Evolutionary conservation across 1,140 invertebrate species (phyloP).

Genomic region (Polyergus mexicanus): DNA sequence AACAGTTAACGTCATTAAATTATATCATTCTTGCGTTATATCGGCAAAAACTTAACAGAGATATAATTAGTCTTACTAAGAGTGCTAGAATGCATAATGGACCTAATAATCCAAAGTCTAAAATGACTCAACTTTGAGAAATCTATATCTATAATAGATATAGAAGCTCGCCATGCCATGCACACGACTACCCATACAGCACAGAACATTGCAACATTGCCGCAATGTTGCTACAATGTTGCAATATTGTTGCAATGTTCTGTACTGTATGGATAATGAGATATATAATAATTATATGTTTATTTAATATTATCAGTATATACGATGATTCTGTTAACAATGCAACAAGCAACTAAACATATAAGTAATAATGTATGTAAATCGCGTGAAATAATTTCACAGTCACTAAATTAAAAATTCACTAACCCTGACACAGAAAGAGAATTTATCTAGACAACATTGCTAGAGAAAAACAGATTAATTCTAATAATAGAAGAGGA

Average conservation of each 20-base stretch:
- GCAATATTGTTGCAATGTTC: too few relatives aligned
- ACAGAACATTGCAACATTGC: too few relatives aligned
- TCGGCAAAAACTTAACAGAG: background rate
- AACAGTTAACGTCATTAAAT: background rate
- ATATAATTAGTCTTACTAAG: background rate
- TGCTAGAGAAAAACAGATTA: background rate
- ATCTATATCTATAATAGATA: background rate
- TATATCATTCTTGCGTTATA: conserved; percentile 6
- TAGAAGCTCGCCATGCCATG: background rate
- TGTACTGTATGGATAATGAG: too few relatives aligned
- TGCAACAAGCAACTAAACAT: background rate
- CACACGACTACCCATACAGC: rapidly evolving
- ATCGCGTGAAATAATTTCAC: background rate
- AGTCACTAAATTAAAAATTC: too few relatives aligned
- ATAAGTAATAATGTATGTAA: conserved; percentile 2
- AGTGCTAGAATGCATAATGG: background rate
- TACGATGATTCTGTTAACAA: background rate
- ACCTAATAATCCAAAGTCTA: background rate
- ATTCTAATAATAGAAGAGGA: background rate
- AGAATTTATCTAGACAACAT: background rate
- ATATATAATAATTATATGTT: background rate
- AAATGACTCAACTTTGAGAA: background rate
- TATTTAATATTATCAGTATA: background rate
- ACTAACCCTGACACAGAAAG: background rate
- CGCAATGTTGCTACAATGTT: too few relatives aligned